Percentiles rank a stretch among this genome's conserved stretches.
Evolutionary conservation across 2,113 vertebrate genomes (phyloP).

Genomic region (Alces alces): DNA sequence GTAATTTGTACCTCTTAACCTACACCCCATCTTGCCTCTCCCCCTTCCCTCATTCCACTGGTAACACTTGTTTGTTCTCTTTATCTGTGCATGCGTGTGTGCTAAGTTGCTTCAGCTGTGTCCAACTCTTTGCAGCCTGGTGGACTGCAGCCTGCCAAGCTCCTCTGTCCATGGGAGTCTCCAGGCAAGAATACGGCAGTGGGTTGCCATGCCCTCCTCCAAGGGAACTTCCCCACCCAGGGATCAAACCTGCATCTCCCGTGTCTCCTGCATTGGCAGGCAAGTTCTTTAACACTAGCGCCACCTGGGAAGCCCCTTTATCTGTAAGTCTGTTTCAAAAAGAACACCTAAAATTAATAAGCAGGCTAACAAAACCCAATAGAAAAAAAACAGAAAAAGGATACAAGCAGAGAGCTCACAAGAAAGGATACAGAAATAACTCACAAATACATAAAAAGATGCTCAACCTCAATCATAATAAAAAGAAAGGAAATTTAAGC

Average conservation of each 20-base stretch:
- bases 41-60: neutral
- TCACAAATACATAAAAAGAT: neutral
- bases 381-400: neutral
- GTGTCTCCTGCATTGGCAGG: neutral
- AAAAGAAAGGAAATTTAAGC: slow-evolving; percentile 24
- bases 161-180: neutral
- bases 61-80: neutral
- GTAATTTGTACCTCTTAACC: neutral
- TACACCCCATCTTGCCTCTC: neutral
- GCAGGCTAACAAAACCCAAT: neutral
- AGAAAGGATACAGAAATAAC: neutral
- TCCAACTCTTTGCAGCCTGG: neutral
- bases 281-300: neutral
- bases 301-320: neutral
- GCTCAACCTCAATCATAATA: neutral
- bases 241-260: neutral
- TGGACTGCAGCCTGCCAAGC: neutral
- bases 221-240: neutral
- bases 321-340: neutral
- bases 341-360: slow-evolving; percentile 3
- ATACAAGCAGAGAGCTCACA: neutral
- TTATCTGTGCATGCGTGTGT: neutral
- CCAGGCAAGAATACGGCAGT: neutral
- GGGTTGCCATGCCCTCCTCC: neutral
- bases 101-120: neutral